Base-by-base conservation (phyloP, 2,888 invertebrate genomes). In the Girardia tigrina region DNA sequence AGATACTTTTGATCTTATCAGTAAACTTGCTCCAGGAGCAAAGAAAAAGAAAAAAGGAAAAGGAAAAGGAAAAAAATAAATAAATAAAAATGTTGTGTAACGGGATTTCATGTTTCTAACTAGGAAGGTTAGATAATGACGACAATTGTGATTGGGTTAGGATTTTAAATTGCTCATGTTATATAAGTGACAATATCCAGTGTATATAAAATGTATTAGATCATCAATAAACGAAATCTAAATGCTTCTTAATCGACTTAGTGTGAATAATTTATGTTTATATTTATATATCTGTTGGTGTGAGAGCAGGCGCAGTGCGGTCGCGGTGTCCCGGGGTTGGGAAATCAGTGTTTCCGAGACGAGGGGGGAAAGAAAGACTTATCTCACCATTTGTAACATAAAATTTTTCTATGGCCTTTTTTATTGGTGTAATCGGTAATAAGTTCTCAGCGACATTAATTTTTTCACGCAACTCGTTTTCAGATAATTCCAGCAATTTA, bases 41-140 rank as follows among this genome's bases (percentile, higher is more conserved):
- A 81, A 81, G 79, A 83, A 82, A 78, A 83, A 82, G 78, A 82
- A 82, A 78, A 71, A 73, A 42, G 77, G 82, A 80, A 78, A 81
- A 80, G 77, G 80, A 79, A 36, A 82, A 79, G 79, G 80, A 80
- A 79, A 82, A 79, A 79, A 79, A 77, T 36, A 36, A 36, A 12
- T 36, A n/a, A n/a, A n/a, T 36, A 16, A 36, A 36, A 36, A 36
- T 36, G 8, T 36, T 36, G 16, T 36, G 8, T 36, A 8, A 36
- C 8, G 16, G 16, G 16, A 36, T 8, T 36, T 36, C 36, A 36
- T 36, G 16, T 12, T 36, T 36, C 36, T 36, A 36, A 36, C 36
- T 36, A 36, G 36, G 36, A 12, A 8, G 16, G 36, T 36, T 36
- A 36, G 36, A 36, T 36, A 36, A 36, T 36, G 36, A 16, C 36